These are phyloP conservation scores for Sinocyclocheilus rhinocerous DNA, from an alignment of 2,113 vertebrate genomes.

Conservation along the genomic window DNA sequence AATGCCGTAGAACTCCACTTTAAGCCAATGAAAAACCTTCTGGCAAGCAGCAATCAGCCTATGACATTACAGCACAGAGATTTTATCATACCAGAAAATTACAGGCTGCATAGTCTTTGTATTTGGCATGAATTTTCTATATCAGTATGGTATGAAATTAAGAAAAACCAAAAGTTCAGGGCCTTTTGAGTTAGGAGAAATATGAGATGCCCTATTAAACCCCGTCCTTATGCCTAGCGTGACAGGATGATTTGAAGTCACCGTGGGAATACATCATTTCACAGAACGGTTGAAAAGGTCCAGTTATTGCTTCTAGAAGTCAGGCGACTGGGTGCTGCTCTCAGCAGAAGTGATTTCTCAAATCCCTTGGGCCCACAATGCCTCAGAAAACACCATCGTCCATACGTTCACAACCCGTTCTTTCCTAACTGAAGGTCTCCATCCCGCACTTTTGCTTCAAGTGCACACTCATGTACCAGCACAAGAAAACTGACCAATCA, in stretches of 20 bases:
- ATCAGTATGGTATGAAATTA: slow-evolving; percentile 14
- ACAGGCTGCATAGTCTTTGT: slow-evolving; percentile 8
- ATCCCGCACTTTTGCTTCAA: slow-evolving; percentile 48
- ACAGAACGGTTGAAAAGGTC: slow-evolving; percentile 50
- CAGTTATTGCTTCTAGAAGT: slow-evolving; percentile 53
- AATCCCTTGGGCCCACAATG: slow-evolving; percentile 20
- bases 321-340: slow-evolving; percentile 29
- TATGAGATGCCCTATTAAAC: slow-evolving; percentile 10
- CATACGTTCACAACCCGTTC: neutral
- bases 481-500: slow-evolving; percentile 17
- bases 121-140: slow-evolving; percentile 10
- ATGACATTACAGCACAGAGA: slow-evolving; percentile 10
- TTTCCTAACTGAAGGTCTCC: slow-evolving; percentile 29
- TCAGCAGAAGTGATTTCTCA: slow-evolving; percentile 34
- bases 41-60: neutral
- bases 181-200: neutral
- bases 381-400: slow-evolving; percentile 9
- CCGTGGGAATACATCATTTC: slow-evolving; percentile 52
- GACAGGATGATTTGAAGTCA: slow-evolving; percentile 42
- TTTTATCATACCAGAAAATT: slow-evolving; percentile 3
- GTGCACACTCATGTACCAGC: slow-evolving; percentile 3
- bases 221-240: slow-evolving; percentile 1
- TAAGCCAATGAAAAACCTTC: neutral
- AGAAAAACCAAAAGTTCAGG: slow-evolving; percentile 10
- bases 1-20: neutral